phyloP scores from a whole-genome alignment of 2,888 invertebrate genomes.

The Eucriotettix oculatus region DNA sequence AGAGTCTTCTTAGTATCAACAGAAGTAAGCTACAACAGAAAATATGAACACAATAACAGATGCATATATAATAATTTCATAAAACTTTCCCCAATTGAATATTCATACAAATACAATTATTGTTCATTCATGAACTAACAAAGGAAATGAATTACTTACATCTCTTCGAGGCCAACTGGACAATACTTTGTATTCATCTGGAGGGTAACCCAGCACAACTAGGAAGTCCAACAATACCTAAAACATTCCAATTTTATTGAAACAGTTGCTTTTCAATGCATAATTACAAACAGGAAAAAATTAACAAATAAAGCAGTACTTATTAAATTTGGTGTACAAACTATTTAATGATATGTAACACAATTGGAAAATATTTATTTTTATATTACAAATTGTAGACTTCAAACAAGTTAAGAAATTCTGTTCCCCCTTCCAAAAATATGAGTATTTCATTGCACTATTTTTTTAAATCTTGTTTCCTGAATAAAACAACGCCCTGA shows the following conservation, averaged over 20 bases:
- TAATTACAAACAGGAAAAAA: too few species aligned
- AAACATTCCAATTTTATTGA: conserved; percentile 17
- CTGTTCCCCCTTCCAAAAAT: too few species aligned
- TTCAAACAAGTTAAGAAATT: too few species aligned
- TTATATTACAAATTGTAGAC: too few species aligned
- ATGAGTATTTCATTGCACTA: too few species aligned
- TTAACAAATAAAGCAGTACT: too few species aligned
- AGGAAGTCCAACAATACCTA: conserved; percentile 74
- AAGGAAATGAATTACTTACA: conserved; percentile 44
- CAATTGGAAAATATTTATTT: too few species aligned
- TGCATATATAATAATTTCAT: neutral
- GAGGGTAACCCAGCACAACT: conserved; percentile 73
- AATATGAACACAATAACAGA: conserved; percentile 5
- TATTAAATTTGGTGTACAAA: too few species aligned
- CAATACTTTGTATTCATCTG: conserved; percentile 77
- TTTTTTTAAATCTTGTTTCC: too few species aligned
- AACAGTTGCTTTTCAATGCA: too few species aligned
- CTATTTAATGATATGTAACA: too few species aligned
- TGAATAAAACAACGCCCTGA: too few species aligned
- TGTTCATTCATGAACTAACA: neutral
- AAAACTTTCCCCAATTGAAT: conserved; percentile 1
- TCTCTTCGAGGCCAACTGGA: conserved; percentile 90
- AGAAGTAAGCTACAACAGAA: conserved; percentile 50
- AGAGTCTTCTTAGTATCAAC: conserved; percentile 61
- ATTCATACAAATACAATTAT: neutral